phyloP scores from a whole-genome alignment of 2,888 invertebrate species.

The Agrotis ipsilon region DNA sequence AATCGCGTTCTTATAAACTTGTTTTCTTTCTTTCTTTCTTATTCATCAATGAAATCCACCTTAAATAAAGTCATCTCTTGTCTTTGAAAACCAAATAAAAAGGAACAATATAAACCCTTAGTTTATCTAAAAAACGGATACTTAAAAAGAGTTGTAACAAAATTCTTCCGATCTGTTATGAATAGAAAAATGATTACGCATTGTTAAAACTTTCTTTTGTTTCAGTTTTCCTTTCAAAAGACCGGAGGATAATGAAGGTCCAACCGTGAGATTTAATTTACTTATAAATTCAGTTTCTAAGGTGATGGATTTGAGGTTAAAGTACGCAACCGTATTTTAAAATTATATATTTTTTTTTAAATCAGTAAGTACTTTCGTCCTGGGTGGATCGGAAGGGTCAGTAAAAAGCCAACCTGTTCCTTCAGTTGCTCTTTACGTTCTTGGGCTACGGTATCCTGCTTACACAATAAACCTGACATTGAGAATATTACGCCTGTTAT shows the following conservation, averaged over 20 bases:
- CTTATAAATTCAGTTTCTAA: constrained; percentile 23
- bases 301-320: constrained; percentile 6
- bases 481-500: not conserved
- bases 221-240: constrained; percentile 44
- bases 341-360: not conserved
- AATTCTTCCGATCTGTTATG: constrained; percentile 14
- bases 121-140: not conserved
- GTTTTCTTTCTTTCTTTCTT: no score
- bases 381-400: no score
- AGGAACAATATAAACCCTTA: no score
- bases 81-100: not conserved
- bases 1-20: no score
- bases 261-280: constrained; percentile 32
- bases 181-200: constrained; percentile 41
- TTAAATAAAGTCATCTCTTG: not conserved
- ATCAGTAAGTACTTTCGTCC: no score
- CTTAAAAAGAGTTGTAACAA: constrained; percentile 8
- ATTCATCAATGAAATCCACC: not conserved
- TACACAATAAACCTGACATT: not conserved
- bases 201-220: constrained; percentile 57
- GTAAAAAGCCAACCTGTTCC: no score
- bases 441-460: no score
- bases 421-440: no score
- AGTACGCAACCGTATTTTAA: not conserved
- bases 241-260: constrained; percentile 29